phyloP scores from a whole-genome alignment of 2,888 invertebrate species.

The Monochamus alternatus region DNA sequence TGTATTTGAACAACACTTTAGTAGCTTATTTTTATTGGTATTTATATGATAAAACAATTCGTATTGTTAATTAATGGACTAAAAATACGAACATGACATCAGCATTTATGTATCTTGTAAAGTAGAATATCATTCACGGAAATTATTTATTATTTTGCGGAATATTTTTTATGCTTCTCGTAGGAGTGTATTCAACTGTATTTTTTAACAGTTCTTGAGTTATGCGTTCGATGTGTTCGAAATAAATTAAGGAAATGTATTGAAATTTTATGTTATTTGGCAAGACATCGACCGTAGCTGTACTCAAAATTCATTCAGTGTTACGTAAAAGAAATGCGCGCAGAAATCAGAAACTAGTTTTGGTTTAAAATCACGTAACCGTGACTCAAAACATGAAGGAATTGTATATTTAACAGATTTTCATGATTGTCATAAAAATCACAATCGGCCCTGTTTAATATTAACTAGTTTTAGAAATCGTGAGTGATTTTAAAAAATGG shows the following conservation, averaged over 20 bases:
- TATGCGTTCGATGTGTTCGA: background rate
- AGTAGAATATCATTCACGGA: background rate
- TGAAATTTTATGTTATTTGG: constrained; percentile 36
- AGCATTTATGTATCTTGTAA: background rate
- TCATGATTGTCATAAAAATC: background rate
- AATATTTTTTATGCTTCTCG: background rate
- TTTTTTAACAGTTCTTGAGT: constrained; percentile 5
- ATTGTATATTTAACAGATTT: background rate
- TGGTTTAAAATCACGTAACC: constrained; percentile 19
- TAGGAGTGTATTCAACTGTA: constrained; percentile 4
- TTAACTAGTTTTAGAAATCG: too few relatives aligned
- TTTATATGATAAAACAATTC: background rate
- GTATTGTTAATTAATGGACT: constrained; percentile 12
- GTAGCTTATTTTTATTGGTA: background rate
- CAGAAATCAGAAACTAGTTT: constrained; percentile 29
- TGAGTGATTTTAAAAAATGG: too few relatives aligned
- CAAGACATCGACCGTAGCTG: constrained; percentile 30
- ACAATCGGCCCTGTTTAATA: background rate
- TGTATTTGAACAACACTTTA: too few relatives aligned
- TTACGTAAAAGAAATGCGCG: constrained; percentile 27
- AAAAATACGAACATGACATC: constrained; percentile 20
- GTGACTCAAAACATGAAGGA: constrained; percentile 22
- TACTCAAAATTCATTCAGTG: constrained; percentile 32
- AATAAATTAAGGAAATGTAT: constrained; percentile 23
- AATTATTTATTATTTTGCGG: background rate